phyloP scores from a whole-genome alignment of 1,140 invertebrate species.

The Drosophila tropicalis region DNA sequence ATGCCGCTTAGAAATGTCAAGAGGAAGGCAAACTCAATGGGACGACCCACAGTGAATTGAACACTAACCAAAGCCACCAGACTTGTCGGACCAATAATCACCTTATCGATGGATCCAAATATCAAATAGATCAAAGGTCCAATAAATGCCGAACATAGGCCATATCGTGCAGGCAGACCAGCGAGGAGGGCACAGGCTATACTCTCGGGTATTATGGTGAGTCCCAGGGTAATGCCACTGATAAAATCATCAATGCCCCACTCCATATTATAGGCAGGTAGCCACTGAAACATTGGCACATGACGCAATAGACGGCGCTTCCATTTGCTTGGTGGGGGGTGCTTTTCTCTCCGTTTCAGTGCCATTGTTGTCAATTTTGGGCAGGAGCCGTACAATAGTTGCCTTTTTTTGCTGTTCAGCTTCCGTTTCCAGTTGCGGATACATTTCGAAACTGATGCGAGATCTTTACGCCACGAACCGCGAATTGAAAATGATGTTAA shows the following conservation, averaged over 20 bases:
- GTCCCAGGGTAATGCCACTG: slow-evolving; percentile 90
- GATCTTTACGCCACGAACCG: slow-evolving; percentile 46
- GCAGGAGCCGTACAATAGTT: slow-evolving; percentile 46
- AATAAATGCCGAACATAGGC: slow-evolving; percentile 83
- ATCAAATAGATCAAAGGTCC: slow-evolving; percentile 93
- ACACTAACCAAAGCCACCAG: slow-evolving; percentile 88
- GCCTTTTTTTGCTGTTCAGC: slow-evolving; percentile 50
- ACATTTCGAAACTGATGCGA: slow-evolving; percentile 37
- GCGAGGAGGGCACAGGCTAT: slow-evolving; percentile 92
- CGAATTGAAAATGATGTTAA: slow-evolving; percentile 52
- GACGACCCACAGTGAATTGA: slow-evolving; percentile 89
- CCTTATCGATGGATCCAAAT: slow-evolving; percentile 95
- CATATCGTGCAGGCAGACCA: slow-evolving; percentile 87
- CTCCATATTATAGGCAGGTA: slow-evolving; percentile 86
- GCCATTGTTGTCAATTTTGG: slow-evolving; percentile 9
- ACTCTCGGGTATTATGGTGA: slow-evolving; percentile 93
- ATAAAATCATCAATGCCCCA: slow-evolving; percentile 87
- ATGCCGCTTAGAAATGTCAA: slow-evolving; percentile 90
- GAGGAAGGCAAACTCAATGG: slow-evolving; percentile 91
- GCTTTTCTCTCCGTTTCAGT: slow-evolving; percentile 34
- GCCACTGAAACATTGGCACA: slow-evolving; percentile 85
- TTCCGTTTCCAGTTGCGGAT: slow-evolving; percentile 64
- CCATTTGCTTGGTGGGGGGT: slow-evolving; percentile 39
- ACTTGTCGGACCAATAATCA: slow-evolving; percentile 95
- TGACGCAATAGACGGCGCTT: slow-evolving; percentile 51